phyloP scores from a whole-genome alignment of 2,113 vertebrate species.

The Silurus meridionalis region DNA sequence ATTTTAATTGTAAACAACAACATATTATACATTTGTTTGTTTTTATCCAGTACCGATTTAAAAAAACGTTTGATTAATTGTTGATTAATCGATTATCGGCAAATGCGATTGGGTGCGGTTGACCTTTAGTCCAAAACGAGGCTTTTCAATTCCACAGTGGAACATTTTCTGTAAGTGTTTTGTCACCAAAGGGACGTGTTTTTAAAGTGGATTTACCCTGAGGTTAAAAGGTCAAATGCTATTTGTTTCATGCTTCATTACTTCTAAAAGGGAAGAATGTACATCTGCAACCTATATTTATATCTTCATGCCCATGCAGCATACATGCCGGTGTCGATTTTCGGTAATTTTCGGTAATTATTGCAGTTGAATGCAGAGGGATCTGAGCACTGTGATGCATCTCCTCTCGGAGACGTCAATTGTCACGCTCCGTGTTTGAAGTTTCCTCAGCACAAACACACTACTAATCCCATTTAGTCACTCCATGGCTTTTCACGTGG shows the following conservation, averaged over 20 bases:
- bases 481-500: not conserved
- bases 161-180: not conserved
- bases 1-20: too few relatives aligned
- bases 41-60: too few relatives aligned
- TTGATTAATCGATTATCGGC: too few relatives aligned
- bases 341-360: conserved; percentile 71
- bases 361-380: conserved; percentile 70
- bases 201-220: not conserved
- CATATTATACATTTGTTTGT: too few relatives aligned
- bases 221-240: conserved; percentile 37
- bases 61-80: too few relatives aligned
- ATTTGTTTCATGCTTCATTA: not conserved
- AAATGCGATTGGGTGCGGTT: too few relatives aligned
- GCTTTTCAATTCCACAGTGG: not conserved
- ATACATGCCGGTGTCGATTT: conserved; percentile 57
- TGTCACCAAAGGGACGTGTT: not conserved
- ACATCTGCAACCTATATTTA: conserved; percentile 55
- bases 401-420: conserved; percentile 71
- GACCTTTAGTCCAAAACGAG: not conserved
- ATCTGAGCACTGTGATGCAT: conserved; percentile 66
- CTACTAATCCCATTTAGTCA: conserved; percentile 67
- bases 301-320: conserved; percentile 44
- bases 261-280: not conserved
- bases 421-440: conserved; percentile 70
- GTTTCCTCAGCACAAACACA: conserved; percentile 61